Conservation (phyloP, 2,797 vertebrate species). For the Diplodus puntazzo region DNA sequence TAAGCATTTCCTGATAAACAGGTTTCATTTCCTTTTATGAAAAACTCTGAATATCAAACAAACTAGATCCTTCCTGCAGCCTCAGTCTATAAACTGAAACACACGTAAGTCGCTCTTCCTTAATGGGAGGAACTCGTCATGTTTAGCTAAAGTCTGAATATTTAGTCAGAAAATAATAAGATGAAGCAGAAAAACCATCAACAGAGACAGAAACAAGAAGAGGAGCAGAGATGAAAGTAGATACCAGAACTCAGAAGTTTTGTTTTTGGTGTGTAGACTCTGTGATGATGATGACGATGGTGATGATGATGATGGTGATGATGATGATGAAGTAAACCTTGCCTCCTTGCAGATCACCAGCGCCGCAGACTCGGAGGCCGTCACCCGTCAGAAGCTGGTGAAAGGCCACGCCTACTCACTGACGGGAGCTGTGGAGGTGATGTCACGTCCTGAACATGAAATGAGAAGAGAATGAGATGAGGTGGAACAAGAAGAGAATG, state of each 20-base stretch:
- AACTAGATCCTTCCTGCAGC: not conserved
- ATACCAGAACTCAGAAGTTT: not conserved
- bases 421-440: slow-evolving; percentile 90
- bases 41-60: not conserved
- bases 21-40: not conserved
- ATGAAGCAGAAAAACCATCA: not conserved
- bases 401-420: slow-evolving; percentile 96
- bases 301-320: not conserved
- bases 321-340: not conserved
- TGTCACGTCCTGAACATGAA: not conserved
- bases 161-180: not conserved
- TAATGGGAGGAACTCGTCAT: not conserved
- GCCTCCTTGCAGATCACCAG: slow-evolving; percentile 86
- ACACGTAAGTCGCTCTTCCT: not conserved
- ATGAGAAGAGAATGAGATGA: not conserved
- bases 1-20: not conserved
- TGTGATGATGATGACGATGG: no score
- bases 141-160: no score
- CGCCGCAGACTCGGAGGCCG: slow-evolving; percentile 89
- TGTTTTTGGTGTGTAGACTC: not conserved
- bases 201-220: not conserved
- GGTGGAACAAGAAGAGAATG: not conserved
- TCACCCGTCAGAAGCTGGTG: slow-evolving; percentile 93
- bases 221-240: not conserved
- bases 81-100: not conserved